Evolutionary conservation across 2,113 vertebrate genomes (phyloP).

Genomic region (Nematolebias whitei): DNA sequence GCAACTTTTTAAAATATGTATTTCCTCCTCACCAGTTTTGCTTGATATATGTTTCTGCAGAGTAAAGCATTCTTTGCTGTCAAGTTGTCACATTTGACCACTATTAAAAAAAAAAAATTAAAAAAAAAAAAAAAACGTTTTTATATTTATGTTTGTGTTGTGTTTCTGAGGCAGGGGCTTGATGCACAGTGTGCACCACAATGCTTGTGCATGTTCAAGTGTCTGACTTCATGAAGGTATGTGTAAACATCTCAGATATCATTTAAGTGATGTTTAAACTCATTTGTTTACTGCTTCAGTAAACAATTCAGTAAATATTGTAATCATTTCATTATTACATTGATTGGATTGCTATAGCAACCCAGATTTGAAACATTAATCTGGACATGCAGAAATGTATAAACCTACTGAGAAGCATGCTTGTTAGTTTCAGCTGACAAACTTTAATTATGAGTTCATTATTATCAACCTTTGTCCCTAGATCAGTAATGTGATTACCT

Average conservation of each 20-base stretch:
- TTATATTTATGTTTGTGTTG: constrained; percentile 4
- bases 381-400: not conserved
- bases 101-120: not conserved
- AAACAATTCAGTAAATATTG: too few relatives aligned
- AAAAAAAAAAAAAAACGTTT: not conserved
- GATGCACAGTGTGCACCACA: constrained; percentile 9
- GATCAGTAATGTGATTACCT: too few relatives aligned
- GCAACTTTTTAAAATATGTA: not conserved
- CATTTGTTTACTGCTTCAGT: constrained; percentile 45
- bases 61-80: not conserved
- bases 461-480: too few relatives aligned
- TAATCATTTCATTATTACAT: too few relatives aligned
- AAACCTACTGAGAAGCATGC: not conserved
- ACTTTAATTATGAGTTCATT: too few relatives aligned
- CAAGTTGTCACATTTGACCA: not conserved
- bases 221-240: constrained; percentile 41
- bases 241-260: constrained; percentile 36
- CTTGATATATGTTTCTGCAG: not conserved
- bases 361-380: not conserved
- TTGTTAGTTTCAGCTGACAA: not conserved
- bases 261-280: constrained; percentile 35
- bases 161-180: not conserved
- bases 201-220: constrained; percentile 17
- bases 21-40: constrained; percentile 3
- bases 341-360: constrained; percentile 14